Percentiles rank a stretch among this genome's conserved stretches.
Conservation (phyloP, 2,888 invertebrate genomes). For the Macrosoma leucophasiata region DNA sequence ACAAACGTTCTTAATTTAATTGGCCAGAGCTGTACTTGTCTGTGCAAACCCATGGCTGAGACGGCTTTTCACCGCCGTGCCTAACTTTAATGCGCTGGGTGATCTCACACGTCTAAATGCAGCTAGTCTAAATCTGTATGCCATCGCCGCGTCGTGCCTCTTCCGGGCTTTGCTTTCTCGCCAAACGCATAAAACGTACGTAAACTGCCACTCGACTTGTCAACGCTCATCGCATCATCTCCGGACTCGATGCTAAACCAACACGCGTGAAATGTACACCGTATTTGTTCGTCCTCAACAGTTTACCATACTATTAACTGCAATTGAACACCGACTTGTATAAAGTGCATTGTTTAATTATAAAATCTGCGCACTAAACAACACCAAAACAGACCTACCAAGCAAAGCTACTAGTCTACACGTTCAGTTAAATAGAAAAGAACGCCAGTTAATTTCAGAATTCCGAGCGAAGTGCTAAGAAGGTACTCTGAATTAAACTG, state of each 20-base stretch:
- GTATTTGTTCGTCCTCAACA: slow-evolving; percentile 47
- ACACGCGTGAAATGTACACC: slow-evolving; percentile 46
- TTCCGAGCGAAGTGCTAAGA: no score
- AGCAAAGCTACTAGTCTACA: no score
- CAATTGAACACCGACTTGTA: slow-evolving; percentile 35
- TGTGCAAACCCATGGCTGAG: no score
- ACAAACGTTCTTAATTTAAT: no score
- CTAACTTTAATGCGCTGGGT: slow-evolving; percentile 46
- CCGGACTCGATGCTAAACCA: slow-evolving; percentile 42
- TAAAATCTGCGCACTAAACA: no score
- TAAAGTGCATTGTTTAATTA: no score
- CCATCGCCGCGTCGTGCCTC: slow-evolving; percentile 47
- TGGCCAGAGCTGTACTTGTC: no score
- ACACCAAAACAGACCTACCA: no score
- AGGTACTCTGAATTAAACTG: slow-evolving; percentile 28
- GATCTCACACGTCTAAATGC: slow-evolving; percentile 67
- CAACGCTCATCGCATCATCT: slow-evolving; percentile 45
- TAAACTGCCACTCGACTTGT: slow-evolving; percentile 62
- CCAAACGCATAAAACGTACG: slow-evolving; percentile 60
- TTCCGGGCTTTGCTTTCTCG: slow-evolving; percentile 65
- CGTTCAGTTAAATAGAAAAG: no score
- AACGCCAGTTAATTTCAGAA: no score
- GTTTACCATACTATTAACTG: slow-evolving; percentile 51
- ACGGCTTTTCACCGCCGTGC: no score
- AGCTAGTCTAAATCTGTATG: slow-evolving; percentile 62